Evolutionary conservation across 2,888 invertebrate species (phyloP).

Genomic region (Eulithis prunata): DNA sequence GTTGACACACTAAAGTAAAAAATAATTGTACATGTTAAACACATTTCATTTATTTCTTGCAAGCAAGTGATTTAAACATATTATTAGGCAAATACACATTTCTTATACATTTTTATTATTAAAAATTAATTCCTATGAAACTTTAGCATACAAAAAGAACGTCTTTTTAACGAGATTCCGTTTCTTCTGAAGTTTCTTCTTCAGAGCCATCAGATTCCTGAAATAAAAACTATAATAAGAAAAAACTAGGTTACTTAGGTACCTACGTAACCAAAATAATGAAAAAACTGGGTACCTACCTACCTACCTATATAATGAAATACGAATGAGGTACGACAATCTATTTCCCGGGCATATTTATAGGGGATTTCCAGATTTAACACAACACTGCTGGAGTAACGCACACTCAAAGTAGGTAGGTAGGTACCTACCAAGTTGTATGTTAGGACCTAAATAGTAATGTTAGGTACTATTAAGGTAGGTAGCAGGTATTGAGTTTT

Average conservation of each 20-base stretch:
- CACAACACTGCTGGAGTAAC: background rate
- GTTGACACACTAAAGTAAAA: conserved; percentile 27
- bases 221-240: conserved; percentile 32
- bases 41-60: conserved; percentile 24
- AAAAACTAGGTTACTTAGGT: background rate
- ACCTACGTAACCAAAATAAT: too few species aligned
- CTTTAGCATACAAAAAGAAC: background rate
- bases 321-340: too few species aligned
- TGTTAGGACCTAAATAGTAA: background rate
- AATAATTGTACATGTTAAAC: conserved; percentile 16
- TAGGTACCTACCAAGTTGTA: background rate
- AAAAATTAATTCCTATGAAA: conserved; percentile 2
- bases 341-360: too few species aligned
- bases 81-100: too few species aligned
- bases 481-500: too few species aligned
- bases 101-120: too few species aligned
- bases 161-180: conserved; percentile 67
- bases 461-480: background rate
- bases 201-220: conserved; percentile 71
- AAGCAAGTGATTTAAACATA: too few species aligned
- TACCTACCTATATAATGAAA: too few species aligned
- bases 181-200: conserved; percentile 70
- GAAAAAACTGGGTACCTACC: too few species aligned
- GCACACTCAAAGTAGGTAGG: too few species aligned
- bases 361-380: too few species aligned